Conservation (phyloP, 2,797 vertebrate species). For the Sebastiscus albofasciatus region DNA sequence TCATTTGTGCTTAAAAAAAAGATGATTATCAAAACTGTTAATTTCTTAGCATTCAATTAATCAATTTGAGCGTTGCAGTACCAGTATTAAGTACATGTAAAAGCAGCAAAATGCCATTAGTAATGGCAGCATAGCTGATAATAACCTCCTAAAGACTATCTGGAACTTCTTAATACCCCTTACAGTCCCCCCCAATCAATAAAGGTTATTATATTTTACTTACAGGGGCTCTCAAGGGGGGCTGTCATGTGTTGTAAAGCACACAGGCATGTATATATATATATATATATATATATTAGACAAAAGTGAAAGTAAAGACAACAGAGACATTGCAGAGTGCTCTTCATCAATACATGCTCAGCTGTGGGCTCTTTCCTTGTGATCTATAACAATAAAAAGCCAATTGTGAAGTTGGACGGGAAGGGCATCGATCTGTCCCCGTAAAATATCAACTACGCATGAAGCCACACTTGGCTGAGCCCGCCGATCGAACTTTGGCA, state of each 20-base stretch:
- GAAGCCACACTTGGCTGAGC: conserved; percentile 50
- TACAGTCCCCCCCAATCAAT: background rate
- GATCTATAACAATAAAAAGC: conserved; percentile 69
- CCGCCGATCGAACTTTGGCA: conserved; percentile 46
- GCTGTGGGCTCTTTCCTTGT: conserved; percentile 34
- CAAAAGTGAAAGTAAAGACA: conserved; percentile 27
- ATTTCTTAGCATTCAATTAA: background rate
- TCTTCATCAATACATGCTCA: conserved; percentile 47
- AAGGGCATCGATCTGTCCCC: conserved; percentile 58
- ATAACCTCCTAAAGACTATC: background rate
- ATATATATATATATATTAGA: background rate
- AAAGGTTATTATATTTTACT: background rate
- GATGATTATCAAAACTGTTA: background rate
- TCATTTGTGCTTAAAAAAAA: background rate
- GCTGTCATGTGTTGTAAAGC: background rate
- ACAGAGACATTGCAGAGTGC: conserved; percentile 15
- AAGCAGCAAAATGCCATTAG: background rate
- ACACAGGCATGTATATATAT: background rate
- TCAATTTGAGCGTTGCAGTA: background rate
- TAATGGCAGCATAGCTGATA: background rate
- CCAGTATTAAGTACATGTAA: background rate
- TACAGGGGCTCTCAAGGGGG: background rate
- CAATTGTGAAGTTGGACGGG: conserved; percentile 57
- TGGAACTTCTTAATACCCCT: background rate
- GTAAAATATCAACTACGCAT: conserved; percentile 67